Base-by-base conservation (phyloP, 2,888 invertebrate species). In the Melieria crassipennis region DNA sequence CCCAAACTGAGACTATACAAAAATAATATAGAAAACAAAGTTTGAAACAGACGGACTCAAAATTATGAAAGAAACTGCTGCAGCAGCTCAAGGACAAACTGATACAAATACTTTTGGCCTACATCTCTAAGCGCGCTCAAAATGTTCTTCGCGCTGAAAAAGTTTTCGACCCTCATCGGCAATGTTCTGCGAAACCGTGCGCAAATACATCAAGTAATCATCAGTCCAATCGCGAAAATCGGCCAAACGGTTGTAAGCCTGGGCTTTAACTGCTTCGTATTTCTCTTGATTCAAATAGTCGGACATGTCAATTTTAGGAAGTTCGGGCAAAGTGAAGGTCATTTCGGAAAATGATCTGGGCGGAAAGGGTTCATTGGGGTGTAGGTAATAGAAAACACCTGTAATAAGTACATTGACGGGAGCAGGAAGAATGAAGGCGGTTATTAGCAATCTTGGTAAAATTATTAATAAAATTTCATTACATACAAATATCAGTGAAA, bases 111-210 rank as follows among this genome's bases (percentile, higher is more conserved):
- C 55, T 74, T 74, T 62, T 75, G 77, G 11, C 9, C 68, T 9
- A 75, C 48, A 45, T 71, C 74, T 30, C 76, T 81, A 85, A 70
- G 81, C 65, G 73, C 83, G 82, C 75, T 83, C 82, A 73, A 79
- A 83, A 74, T 82, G 75, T 72, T 80, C 77, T 70, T 82, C 80
- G 63, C 78, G 69, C 72, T 80, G 80, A 79, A 85, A 84, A n/a
- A 89, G 84, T 80, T 85, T 87, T 77, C 84, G 83, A 77, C 89
- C 81, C 76, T 88, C 89, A 70, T 88, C 88, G 70, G 84, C 85
- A 74, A 90, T 88, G 81, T 90, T 90, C 9, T 87, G 87, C 0
- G 88, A 89, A 0, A 90, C 89, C 0, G 89, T 87, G 66, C 85
- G 85, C 43, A 89, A 78, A 77, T 90, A 90, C 50, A 89, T 57